A percentile compares a stretch with the other conserved stretches of the same genome.
Conservation (phyloP, 2,888 invertebrate species). For the Phengaris alcon region DNA sequence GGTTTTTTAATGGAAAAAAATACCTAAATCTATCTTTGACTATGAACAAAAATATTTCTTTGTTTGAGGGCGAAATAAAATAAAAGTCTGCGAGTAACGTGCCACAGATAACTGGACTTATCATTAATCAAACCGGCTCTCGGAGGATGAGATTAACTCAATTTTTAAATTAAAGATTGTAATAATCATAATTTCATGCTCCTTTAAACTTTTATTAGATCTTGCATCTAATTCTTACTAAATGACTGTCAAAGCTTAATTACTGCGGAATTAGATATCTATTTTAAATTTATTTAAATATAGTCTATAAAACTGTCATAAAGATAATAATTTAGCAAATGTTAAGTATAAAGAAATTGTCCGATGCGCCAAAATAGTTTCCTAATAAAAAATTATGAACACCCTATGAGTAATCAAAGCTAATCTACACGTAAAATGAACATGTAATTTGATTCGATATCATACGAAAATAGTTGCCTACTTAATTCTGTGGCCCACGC, state of each 20-base stretch:
- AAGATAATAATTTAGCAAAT: too few relatives aligned
- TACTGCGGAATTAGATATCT: too few relatives aligned
- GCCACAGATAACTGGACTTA: slow-evolving; percentile 14
- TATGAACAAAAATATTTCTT: neutral
- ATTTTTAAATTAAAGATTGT: neutral
- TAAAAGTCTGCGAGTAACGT: neutral
- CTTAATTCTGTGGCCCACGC: slow-evolving; percentile 15
- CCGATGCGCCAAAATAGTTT: too few relatives aligned
- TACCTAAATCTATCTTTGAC: neutral
- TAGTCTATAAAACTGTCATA: too few relatives aligned
- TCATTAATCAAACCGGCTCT: slow-evolving; percentile 14
- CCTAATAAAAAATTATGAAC: too few relatives aligned
- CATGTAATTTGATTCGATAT: neutral
- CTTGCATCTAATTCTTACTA: neutral
- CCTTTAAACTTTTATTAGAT: neutral
- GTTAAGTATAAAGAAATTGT: too few relatives aligned
- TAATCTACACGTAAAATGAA: neutral
- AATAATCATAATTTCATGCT: neutral
- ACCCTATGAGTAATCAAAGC: neutral
- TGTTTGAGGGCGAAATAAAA: neutral
- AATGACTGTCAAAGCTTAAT: too few relatives aligned
- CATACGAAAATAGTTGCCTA: slow-evolving; percentile 16
- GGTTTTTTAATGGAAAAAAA: too few relatives aligned
- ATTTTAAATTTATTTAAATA: too few relatives aligned
- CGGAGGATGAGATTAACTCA: neutral